Evolutionary conservation across 64 coral and sea anemone species (phyloP).

Genomic region (Hydrozoanthus tunicans): DNA sequence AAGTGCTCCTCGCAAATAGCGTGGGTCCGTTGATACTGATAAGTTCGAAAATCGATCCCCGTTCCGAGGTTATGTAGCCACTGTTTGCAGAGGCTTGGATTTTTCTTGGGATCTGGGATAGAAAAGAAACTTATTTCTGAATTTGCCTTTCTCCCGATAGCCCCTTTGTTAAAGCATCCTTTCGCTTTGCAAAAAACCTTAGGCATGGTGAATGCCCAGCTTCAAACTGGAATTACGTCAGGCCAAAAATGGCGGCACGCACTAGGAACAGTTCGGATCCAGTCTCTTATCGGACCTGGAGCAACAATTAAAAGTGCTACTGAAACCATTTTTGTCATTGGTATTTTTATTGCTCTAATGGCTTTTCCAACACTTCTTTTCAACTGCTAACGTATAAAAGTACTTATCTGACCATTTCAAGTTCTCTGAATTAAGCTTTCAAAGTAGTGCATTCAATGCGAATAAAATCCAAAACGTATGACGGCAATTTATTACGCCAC

Average conservation of each 20-base stretch:
- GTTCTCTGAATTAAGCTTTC: too few relatives aligned
- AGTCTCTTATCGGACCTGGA: not conserved
- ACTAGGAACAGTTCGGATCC: not conserved
- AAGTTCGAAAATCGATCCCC: conserved; percentile 29
- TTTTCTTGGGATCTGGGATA: conserved; percentile 38
- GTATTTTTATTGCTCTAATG: too few relatives aligned
- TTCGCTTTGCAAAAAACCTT: conserved; percentile 10
- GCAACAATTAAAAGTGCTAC: too few relatives aligned
- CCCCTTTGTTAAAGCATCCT: not conserved
- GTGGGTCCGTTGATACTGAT: not conserved
- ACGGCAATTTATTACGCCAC: too few relatives aligned
- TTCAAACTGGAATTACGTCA: not conserved
- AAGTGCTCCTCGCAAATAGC: conserved; percentile 43
- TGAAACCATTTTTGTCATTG: too few relatives aligned
- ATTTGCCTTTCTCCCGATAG: not conserved
- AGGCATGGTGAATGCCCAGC: not conserved
- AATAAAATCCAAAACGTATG: too few relatives aligned
- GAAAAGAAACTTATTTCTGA: conserved; percentile 6
- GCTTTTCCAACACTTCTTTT: too few relatives aligned
- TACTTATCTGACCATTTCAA: too few relatives aligned
- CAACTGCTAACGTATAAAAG: too few relatives aligned
- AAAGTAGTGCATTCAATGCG: too few relatives aligned
- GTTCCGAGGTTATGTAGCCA: conserved; percentile 48
- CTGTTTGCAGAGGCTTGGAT: conserved; percentile 35
- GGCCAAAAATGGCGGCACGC: not conserved